Conservation (phyloP, 1,140 invertebrate genomes). For the Asobara japonica region DNA sequence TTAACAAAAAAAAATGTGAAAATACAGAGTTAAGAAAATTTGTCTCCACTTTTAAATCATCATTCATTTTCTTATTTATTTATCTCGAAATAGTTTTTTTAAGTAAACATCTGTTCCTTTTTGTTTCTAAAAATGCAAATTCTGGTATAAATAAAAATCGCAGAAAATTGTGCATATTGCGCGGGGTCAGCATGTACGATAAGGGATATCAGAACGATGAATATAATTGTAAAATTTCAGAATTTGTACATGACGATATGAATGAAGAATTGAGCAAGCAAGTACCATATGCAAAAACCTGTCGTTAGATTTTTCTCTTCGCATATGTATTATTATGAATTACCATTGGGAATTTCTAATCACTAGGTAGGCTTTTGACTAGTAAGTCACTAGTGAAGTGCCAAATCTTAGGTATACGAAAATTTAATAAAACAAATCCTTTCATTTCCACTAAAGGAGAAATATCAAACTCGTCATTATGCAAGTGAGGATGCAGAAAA, state of each 20-base stretch:
- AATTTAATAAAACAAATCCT: slow-evolving; percentile 19
- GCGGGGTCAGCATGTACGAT: background rate
- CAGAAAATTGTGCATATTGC: background rate
- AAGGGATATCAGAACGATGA: background rate
- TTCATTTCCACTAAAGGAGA: slow-evolving; percentile 1
- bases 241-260: slow-evolving; percentile 3
- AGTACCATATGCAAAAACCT: slow-evolving; percentile 28
- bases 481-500: slow-evolving; percentile 9
- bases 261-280: slow-evolving; percentile 28
- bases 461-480: background rate
- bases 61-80: too few relatives aligned
- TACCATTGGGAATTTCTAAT: slow-evolving; percentile 34
- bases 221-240: slow-evolving; percentile 25
- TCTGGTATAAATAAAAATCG: background rate
- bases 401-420: slow-evolving; percentile 11
- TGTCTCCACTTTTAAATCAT: too few relatives aligned
- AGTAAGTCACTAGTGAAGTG: background rate
- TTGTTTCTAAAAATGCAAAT: background rate
- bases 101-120: background rate
- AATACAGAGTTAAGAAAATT: too few relatives aligned
- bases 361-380: slow-evolving; percentile 48
- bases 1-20: too few relatives aligned
- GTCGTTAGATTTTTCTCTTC: slow-evolving; percentile 1
- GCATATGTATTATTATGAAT: background rate
- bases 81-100: background rate